Evolutionary conservation across 1,140 invertebrate genomes (phyloP).

Genomic region (Drosophila pectinifera): DNA sequence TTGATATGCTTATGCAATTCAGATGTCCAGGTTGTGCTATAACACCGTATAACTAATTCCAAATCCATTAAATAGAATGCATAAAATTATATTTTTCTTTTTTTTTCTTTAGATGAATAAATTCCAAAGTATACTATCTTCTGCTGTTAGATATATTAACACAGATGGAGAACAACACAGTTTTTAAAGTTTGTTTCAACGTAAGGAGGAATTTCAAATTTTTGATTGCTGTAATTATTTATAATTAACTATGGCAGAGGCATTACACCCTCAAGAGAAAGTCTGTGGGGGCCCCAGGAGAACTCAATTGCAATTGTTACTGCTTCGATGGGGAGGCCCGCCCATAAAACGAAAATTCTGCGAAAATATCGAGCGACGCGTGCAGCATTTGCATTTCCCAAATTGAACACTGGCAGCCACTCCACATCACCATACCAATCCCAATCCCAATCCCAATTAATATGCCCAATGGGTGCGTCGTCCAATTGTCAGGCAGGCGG

Average conservation of each 20-base stretch:
- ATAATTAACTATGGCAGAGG: not conserved
- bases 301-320: conserved; percentile 23
- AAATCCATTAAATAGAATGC: no score
- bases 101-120: no score
- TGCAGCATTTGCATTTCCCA: conserved; percentile 50
- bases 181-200: no score
- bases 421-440: conserved; percentile 1
- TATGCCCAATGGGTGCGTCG: conserved; percentile 63
- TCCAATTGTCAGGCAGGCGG: conserved; percentile 55
- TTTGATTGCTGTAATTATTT: not conserved
- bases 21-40: no score
- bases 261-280: not conserved
- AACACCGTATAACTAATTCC: no score
- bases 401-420: conserved; percentile 26
- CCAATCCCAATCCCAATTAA: conserved; percentile 69
- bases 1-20: no score
- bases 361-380: conserved; percentile 48
- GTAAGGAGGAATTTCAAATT: not conserved
- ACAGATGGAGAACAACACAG: no score
- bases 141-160: no score
- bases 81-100: no score
- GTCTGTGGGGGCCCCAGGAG: not conserved
- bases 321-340: conserved; percentile 1
- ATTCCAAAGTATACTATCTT: no score
- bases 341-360: conserved; percentile 51